Evolutionary conservation across 2,797 vertebrate genomes (phyloP), one percentile per base, ranked within the genome.

Genomic region (Apogon hyalosoma): DNA sequence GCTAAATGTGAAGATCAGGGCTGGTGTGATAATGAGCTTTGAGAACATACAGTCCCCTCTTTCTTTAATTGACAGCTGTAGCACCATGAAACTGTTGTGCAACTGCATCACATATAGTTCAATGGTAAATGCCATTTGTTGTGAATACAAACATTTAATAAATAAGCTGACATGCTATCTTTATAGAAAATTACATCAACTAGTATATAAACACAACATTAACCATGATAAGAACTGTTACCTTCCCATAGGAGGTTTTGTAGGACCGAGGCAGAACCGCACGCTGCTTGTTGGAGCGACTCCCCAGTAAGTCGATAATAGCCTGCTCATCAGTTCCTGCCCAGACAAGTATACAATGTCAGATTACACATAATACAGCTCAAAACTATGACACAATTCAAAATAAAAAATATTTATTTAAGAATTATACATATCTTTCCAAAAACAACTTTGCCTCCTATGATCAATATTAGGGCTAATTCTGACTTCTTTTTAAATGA

Each of bases 201-300:
- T 28, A 28, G 24, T 28, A 28, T 28, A 28, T 11, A 41, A 57
- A 24, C 8, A 38, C 18, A 31, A 51, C 4, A 51, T n/a, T 18
- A 2, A 53, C 7, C 7, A 45, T 11, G 13, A 67, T 43, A 2
- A 68, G 36, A 8, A 54, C 2, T 1, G 73, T 91, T 93, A 95
- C 98, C 96, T 99, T 99, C 49, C 98, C 98, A 19, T 99, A 99
- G 7, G 98, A 92, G 0, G 98, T 99, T 93, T 99, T 99, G 83
- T 95, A 99, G 63, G 96, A 88, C 64, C 94, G 70, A 12, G 93
- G 91, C 72, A 99, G 85, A 75, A 96, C 94, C 53, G 96, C 95
- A 8, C 98, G 91, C 79, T 99, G 98, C 80, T 87, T 96, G 90
- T 76, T 96, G 55, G 96, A 97, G 58, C 98, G 96, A 84, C 94